Evolutionary conservation across 2,113 vertebrate species (phyloP).

Genomic region (Ammodytes dubius): DNA sequence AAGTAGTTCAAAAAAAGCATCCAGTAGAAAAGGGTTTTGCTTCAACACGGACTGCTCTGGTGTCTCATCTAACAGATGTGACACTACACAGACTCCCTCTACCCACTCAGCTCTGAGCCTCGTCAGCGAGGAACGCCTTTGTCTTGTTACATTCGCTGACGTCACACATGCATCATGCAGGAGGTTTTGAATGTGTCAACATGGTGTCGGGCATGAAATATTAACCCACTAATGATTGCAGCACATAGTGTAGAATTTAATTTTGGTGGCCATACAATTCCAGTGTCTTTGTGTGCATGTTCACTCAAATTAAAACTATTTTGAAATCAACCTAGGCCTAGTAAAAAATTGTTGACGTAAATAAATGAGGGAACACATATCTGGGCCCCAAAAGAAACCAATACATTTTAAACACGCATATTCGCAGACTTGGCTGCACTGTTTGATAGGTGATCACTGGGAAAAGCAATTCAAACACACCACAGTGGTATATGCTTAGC

Average conservation of each 20-base stretch:
- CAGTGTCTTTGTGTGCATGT: not conserved
- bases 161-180: constrained; percentile 59
- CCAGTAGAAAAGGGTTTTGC: constrained; percentile 45
- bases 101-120: constrained; percentile 63
- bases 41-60: constrained; percentile 51
- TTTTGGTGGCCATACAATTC: not conserved
- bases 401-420: not conserved
- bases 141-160: constrained; percentile 53
- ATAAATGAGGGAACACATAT: too few species aligned
- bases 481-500: not conserved
- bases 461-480: not conserved
- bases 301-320: not conserved
- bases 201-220: constrained; percentile 39
- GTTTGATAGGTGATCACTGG: not conserved
- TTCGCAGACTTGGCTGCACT: not conserved
- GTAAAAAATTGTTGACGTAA: too few species aligned
- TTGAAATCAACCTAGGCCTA: not conserved
- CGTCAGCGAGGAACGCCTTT: constrained; percentile 63
- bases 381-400: not conserved
- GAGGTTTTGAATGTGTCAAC: constrained; percentile 59
- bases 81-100: constrained; percentile 54
- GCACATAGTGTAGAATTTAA: not conserved
- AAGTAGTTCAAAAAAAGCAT: constrained; percentile 10
- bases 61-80: constrained; percentile 69
- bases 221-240: constrained; percentile 27